Conservation (phyloP, 2,113 vertebrate species). For the Oreotrochilus melanogaster region DNA sequence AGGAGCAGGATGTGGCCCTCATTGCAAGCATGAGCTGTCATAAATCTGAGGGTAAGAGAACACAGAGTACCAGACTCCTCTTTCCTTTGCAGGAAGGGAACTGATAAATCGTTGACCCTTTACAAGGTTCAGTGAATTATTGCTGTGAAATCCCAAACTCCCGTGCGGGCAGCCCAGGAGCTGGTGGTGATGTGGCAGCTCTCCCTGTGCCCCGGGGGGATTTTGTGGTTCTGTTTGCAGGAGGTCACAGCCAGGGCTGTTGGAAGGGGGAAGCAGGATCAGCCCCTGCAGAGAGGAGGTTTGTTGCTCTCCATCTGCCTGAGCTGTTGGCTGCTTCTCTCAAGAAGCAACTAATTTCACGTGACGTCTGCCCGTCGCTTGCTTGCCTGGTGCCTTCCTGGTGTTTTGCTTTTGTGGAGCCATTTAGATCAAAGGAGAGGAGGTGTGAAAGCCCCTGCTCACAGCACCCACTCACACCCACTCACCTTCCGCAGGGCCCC, state of each 20-base stretch:
- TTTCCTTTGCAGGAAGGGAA: slow-evolving; percentile 29
- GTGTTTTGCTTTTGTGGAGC: background rate
- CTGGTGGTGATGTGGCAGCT: rapidly evolving
- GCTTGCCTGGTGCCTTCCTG: slow-evolving; percentile 4
- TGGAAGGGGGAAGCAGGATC: background rate
- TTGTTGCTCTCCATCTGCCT: background rate
- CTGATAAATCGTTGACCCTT: slow-evolving; percentile 56
- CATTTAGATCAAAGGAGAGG: background rate
- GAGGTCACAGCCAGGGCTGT: background rate
- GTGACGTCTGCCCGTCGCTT: background rate
- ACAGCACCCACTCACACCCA: background rate
- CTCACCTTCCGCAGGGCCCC: background rate
- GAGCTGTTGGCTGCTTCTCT: background rate
- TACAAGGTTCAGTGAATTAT: slow-evolving; percentile 26
- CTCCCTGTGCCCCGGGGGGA: rapidly evolving
- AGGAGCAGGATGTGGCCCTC: background rate
- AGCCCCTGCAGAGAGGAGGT: background rate
- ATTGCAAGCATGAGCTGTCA: background rate
- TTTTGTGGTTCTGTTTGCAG: background rate
- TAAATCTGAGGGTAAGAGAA: slow-evolving; percentile 37
- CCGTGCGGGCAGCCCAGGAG: background rate
- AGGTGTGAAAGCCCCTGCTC: slow-evolving; percentile 26
- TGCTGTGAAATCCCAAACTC: slow-evolving; percentile 9
- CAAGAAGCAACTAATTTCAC: background rate
- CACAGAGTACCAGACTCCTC: background rate